Conservation (phyloP, 2,888 invertebrate species). For the Epistrophella euchroma region DNA sequence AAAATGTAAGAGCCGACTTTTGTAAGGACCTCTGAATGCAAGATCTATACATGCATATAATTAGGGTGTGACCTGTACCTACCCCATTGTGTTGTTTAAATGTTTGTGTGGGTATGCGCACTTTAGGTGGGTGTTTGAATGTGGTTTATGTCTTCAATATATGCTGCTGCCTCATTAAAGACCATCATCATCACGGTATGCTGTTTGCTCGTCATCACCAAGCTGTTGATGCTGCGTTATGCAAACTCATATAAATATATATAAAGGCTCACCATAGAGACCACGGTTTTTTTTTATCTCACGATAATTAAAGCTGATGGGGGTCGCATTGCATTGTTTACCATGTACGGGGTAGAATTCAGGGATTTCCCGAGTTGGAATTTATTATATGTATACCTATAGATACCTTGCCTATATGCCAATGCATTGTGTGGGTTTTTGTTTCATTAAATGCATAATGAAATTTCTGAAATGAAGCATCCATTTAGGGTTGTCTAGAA, state of each 20-base stretch:
- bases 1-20: conserved; percentile 7
- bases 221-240: conserved; percentile 11
- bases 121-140: not conserved
- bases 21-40: conserved; percentile 6
- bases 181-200: conserved; percentile 42
- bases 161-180: conserved; percentile 69
- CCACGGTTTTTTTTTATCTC: conserved; percentile 54
- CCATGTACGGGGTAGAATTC: conserved; percentile 26
- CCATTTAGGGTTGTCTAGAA: not conserved
- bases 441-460: conserved; percentile 7
- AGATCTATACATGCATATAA: conserved; percentile 44
- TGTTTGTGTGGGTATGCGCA: not conserved
- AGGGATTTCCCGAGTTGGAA: conserved; percentile 18
- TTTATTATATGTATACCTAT: not conserved
- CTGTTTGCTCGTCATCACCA: not conserved
- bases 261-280: conserved; percentile 6
- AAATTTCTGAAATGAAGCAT: conserved; percentile 24
- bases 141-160: conserved; percentile 54
- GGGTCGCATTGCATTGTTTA: conserved; percentile 44
- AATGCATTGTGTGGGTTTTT: conserved; percentile 13
- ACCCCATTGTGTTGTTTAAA: conserved; percentile 2
- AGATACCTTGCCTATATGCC: not conserved
- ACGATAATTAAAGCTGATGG: conserved; percentile 44
- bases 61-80: conserved; percentile 47
- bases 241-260: not conserved